Evolutionary conservation across 2,888 invertebrate genomes (phyloP).

Genomic region (Hydrotaea diabolus): DNA sequence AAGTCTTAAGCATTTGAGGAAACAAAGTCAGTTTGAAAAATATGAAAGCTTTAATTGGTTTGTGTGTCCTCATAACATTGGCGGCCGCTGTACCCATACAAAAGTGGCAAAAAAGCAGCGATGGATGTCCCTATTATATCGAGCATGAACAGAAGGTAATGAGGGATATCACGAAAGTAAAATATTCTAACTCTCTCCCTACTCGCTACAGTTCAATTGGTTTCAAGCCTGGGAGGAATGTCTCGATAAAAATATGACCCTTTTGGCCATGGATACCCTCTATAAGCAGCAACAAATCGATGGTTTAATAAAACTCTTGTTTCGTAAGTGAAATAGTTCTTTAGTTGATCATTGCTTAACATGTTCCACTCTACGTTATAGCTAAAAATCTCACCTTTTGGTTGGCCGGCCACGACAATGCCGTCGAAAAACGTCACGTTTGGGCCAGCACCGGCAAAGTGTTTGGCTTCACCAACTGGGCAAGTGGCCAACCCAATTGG

Average conservation of each 20-base stretch:
- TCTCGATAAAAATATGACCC: slow-evolving; percentile 38
- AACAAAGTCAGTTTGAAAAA: background rate
- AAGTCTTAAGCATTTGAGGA: too few relatives aligned
- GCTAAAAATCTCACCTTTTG: slow-evolving; percentile 9
- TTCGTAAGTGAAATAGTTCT: slow-evolving; percentile 18
- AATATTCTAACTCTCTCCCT: too few relatives aligned
- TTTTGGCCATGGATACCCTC: slow-evolving; percentile 21
- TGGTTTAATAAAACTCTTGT: background rate
- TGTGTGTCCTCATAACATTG: background rate
- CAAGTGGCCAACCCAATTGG: slow-evolving; percentile 14
- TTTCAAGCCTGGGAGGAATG: slow-evolving; percentile 45
- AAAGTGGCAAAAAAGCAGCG: background rate
- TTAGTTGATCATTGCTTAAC: too few relatives aligned
- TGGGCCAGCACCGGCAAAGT: slow-evolving; percentile 30
- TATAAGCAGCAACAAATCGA: slow-evolving; percentile 40
- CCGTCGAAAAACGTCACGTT: slow-evolving; percentile 30
- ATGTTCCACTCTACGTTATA: background rate
- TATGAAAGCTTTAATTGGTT: background rate
- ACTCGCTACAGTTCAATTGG: slow-evolving; percentile 33
- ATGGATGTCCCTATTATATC: slow-evolving; percentile 6
- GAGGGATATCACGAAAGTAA: too few relatives aligned
- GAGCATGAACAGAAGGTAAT: background rate
- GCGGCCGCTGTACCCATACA: background rate
- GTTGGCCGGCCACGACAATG: slow-evolving; percentile 33
- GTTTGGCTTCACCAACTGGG: slow-evolving; percentile 45